Evolutionary conservation across 2,888 invertebrate species (phyloP).

Genomic region (Leptarthrus brevirostris): DNA sequence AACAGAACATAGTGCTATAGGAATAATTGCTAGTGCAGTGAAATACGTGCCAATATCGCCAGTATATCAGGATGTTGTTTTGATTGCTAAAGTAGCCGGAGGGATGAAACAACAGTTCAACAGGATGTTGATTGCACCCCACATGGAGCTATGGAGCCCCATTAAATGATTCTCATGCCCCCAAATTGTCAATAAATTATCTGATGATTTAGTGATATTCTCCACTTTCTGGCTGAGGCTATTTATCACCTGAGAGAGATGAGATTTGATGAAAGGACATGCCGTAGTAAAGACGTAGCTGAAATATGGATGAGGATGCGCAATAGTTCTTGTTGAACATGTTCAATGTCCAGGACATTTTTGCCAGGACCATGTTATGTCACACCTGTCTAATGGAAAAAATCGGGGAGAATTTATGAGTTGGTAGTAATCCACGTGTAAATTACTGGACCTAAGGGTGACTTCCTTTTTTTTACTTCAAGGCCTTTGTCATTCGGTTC

Average conservation of each 20-base stretch:
- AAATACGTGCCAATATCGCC: conserved; percentile 28
- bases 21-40: conserved; percentile 26
- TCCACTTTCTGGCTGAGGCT: conserved; percentile 44
- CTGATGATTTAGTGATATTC: conserved; percentile 52
- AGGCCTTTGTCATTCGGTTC: too few relatives aligned
- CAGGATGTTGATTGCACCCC: conserved; percentile 5
- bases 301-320: not conserved
- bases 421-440: not conserved
- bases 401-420: not conserved
- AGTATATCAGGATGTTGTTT: not conserved
- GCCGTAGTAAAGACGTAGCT: not conserved
- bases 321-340: conserved; percentile 8
- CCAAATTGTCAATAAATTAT: conserved; percentile 54
- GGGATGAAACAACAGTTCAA: conserved; percentile 24
- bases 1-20: not conserved
- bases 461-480: too few relatives aligned
- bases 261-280: conserved; percentile 8
- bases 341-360: not conserved
- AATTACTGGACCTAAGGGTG: too few relatives aligned
- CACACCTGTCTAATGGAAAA: not conserved
- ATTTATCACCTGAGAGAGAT: conserved; percentile 31
- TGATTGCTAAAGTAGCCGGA: conserved; percentile 23
- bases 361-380: not conserved
- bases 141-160: not conserved
- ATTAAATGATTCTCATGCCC: conserved; percentile 43